phyloP scores from a whole-genome alignment of 2,113 vertebrate species.

The Notothenia coriiceps region DNA sequence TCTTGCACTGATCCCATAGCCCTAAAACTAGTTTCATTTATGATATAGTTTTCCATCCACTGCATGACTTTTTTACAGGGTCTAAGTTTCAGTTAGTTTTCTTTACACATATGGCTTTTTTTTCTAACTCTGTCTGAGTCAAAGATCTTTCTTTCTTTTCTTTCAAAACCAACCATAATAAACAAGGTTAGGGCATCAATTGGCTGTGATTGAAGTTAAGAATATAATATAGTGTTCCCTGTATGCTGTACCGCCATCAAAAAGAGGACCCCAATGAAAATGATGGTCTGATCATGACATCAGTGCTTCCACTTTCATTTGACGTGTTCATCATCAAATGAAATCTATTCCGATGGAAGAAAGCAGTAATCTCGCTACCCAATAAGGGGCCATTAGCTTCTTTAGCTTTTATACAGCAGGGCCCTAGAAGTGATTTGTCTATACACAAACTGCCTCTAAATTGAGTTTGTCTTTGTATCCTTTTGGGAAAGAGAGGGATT shows the following conservation, averaged over 20 bases:
- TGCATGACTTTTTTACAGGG: neutral
- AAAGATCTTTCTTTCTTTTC: neutral
- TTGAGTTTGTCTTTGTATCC: slow-evolving; percentile 61
- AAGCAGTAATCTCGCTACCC: slow-evolving; percentile 37
- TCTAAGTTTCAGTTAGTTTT: too few relatives aligned
- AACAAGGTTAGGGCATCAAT: neutral
- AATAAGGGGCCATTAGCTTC: slow-evolving; percentile 13
- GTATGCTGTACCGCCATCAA: neutral
- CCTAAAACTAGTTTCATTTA: neutral
- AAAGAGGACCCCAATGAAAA: slow-evolving; percentile 2
- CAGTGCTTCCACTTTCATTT: slow-evolving; percentile 30
- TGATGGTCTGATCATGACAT: neutral
- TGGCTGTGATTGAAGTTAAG: neutral
- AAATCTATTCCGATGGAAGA: slow-evolving; percentile 32
- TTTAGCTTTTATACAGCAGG: slow-evolving; percentile 20
- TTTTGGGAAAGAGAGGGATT: slow-evolving; percentile 44
- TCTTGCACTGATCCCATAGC: neutral
- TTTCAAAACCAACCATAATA: neutral
- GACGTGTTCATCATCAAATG: slow-evolving; percentile 28
- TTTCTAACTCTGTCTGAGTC: neutral
- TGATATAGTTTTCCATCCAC: neutral
- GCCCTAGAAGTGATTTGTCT: slow-evolving; percentile 49
- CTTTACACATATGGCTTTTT: too few relatives aligned
- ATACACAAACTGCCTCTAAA: slow-evolving; percentile 52
- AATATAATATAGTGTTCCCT: neutral